Evolutionary conservation across 2,888 invertebrate species (phyloP).

Genomic region (Limnephilus marmoratus): DNA sequence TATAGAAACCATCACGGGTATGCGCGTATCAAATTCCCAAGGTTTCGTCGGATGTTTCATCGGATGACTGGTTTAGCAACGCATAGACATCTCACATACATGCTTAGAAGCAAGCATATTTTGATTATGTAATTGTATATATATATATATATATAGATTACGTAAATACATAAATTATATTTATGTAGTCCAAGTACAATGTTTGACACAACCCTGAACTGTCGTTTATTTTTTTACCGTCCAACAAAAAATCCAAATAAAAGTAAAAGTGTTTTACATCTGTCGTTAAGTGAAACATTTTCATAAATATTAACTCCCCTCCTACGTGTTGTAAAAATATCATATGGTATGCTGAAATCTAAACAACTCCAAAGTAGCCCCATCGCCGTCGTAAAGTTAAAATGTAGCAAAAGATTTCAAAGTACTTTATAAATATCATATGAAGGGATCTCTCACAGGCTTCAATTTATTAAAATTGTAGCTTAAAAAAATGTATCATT

Average conservation of each 20-base stretch:
- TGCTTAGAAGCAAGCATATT: too few species aligned
- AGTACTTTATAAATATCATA: background rate
- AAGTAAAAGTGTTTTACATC: background rate
- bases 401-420: background rate
- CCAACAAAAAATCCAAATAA: background rate
- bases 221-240: background rate
- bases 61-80: too few species aligned
- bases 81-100: too few species aligned
- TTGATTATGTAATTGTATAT: too few species aligned
- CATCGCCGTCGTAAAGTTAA: background rate
- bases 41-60: too few species aligned
- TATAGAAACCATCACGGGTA: too few species aligned
- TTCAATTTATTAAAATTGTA: background rate
- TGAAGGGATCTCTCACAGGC: background rate
- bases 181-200: background rate
- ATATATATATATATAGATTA: too few species aligned
- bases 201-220: background rate
- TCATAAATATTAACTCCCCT: background rate
- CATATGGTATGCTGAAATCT: background rate
- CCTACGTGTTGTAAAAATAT: background rate
- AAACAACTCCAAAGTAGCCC: background rate
- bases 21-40: too few species aligned
- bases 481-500: background rate
- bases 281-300: background rate
- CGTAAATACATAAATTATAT: background rate